Evolutionary conservation across 2,113 vertebrate species (phyloP).

Genomic region (Pogonocichla stellata): DNA sequence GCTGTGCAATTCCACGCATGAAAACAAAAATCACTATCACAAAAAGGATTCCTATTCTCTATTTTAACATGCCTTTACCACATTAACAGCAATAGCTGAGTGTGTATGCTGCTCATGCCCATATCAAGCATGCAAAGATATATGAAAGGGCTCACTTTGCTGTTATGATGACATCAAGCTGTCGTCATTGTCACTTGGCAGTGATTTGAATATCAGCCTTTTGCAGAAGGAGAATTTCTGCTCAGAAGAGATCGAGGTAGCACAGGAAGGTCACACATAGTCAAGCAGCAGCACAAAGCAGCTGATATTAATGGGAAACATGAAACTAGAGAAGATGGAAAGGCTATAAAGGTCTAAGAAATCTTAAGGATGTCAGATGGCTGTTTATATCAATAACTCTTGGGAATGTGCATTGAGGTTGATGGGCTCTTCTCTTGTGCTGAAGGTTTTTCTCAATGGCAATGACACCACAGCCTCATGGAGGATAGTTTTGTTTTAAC

Average conservation of each 20-base stretch:
- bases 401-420: background rate
- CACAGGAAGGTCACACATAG: background rate
- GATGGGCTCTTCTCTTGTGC: background rate
- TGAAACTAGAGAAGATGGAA: background rate
- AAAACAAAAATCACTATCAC: background rate
- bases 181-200: background rate
- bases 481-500: background rate
- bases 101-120: background rate
- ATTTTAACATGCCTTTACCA: background rate
- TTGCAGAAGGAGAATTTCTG: background rate
- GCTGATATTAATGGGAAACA: background rate
- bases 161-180: background rate
- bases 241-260: background rate
- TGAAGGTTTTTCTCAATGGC: background rate
- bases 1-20: background rate
- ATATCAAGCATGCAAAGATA: background rate
- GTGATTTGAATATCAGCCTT: background rate
- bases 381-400: background rate
- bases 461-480: background rate
- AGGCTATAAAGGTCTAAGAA: background rate
- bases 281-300: background rate
- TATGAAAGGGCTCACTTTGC: background rate
- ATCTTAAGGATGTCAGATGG: background rate
- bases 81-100: background rate
- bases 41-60: background rate